These are phyloP conservation scores for Cephus sareptanus DNA, from an alignment of 2,888 invertebrate species.

Conservation along the genomic window DNA sequence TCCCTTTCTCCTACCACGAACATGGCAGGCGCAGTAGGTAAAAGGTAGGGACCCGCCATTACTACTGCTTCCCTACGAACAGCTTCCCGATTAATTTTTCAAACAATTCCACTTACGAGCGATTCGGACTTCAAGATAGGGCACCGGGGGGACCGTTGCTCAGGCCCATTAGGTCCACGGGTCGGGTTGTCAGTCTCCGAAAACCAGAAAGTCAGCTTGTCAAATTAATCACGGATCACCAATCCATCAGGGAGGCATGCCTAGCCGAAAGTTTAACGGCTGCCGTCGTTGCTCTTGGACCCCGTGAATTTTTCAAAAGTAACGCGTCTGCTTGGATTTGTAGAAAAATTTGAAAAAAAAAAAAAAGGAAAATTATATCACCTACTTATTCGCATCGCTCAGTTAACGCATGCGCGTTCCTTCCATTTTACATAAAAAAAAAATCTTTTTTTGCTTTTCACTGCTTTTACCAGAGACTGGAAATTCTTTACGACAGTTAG, in stretches of 20 bases:
- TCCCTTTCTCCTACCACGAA: not conserved
- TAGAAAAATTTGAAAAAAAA: not conserved
- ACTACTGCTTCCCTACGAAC: not conserved
- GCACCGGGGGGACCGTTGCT: constrained; percentile 20
- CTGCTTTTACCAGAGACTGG: not conserved
- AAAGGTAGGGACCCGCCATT: not conserved
- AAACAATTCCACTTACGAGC: constrained; percentile 38
- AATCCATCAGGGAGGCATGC: constrained; percentile 65
- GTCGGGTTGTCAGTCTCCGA: constrained; percentile 50
- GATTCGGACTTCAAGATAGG: constrained; percentile 44
- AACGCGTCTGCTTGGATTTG: not conserved
- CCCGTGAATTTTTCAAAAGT: not conserved
- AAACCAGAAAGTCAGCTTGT: constrained; percentile 67
- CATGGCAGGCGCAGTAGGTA: not conserved
- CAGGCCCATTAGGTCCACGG: constrained; percentile 52
- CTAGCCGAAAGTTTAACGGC: constrained; percentile 38
- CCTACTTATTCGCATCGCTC: not conserved
- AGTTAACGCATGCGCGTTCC: not conserved
- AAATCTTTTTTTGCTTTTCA: not conserved
- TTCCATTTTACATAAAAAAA: not conserved
- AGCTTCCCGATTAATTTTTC: constrained; percentile 51
- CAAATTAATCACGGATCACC: constrained; percentile 67
- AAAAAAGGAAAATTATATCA: not conserved
- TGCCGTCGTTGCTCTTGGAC: not conserved
- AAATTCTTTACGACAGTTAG: not conserved